Base-by-base conservation (phyloP, 2,888 invertebrate genomes). In the Hemistola chrysoprasaria region DNA sequence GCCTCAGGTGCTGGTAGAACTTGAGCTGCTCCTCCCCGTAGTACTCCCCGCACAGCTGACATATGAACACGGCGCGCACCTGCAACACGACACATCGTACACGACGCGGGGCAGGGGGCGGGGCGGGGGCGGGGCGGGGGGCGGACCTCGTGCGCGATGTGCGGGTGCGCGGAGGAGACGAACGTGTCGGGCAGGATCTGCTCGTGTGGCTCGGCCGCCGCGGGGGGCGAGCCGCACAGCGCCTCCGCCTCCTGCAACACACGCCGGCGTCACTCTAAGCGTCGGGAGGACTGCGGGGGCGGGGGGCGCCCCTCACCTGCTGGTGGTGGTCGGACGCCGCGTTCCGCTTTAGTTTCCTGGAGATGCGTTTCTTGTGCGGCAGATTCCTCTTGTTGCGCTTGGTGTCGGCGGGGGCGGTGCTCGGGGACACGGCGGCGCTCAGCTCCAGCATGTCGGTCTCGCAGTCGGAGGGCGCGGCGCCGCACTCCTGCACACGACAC, bases 321-420 rank as follows among this genome's bases (percentile, higher is more conserved):
- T 87, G 86, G 1, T 85, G 86, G 0, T 84, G 84, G 31, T 64
- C 63, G 36, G 54, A 68, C 1, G 79, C 84, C 1, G 70, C 71
- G 32, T 71, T 79, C 38, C 83, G 62, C 54, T 74, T 80, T 9
- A 96, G 79, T 61, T 95, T 96, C 40, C 93, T 89, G 0, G 96
- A 94, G 53, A 96, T 95, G 40, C 96, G 89, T 71, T 97, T 97
- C 73, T 96, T 96, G 70, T 96, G 96, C 0, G 96, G 96, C 40
- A 96, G 78, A 50, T 94, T 94, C 72, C 94, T 93, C 53, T 92
- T 92, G 38, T 64, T 86, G 9, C 78, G 83, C 30, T 74, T 78
- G 6, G 65, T 0, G 74, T 80, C 0, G 61, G 71, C 0, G 82
- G 78, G 82, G 75, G 0, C 73, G 65, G 1, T n/a, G n/a, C 67